Conservation (phyloP, 2,797 vertebrate genomes). For the Allobates femoralis region DNA sequence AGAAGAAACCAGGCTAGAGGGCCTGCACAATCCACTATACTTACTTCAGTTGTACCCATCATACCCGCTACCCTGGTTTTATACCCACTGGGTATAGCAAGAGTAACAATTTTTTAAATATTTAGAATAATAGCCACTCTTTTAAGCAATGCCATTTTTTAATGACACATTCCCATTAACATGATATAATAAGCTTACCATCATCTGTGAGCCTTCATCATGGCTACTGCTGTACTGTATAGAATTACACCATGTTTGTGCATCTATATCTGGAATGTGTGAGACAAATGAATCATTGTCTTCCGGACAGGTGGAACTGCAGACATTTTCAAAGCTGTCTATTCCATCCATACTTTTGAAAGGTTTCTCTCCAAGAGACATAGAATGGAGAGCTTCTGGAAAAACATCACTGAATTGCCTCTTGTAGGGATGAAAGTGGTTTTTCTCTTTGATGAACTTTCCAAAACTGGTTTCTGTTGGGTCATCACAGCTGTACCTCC, state of each 20-base stretch:
- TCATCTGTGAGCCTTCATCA: conserved; percentile 71
- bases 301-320: conserved; percentile 51
- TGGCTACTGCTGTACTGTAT: conserved; percentile 71
- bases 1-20: not conserved
- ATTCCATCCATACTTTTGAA: conserved; percentile 70
- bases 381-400: conserved; percentile 71
- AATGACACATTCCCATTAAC: not conserved
- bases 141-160: not conserved
- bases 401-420: conserved; percentile 80
- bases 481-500: conserved; percentile 81
- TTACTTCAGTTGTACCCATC: no score
- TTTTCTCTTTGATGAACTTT: conserved; percentile 72
- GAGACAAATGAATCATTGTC: conserved; percentile 72
- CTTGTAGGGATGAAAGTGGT: conserved; percentile 86
- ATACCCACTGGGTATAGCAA: no score
- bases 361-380: conserved; percentile 70
- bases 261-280: conserved; percentile 67
- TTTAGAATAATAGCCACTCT: no score
- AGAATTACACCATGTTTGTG: conserved; percentile 74
- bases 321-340: conserved; percentile 72
- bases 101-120: no score
- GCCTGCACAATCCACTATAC: no score
- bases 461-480: conserved; percentile 65
- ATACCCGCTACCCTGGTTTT: no score
- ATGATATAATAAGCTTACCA: conserved; percentile 70